These are phyloP conservation scores for Strix occidentalis DNA, from an alignment of 2,797 vertebrate species.

Conservation along the genomic window DNA sequence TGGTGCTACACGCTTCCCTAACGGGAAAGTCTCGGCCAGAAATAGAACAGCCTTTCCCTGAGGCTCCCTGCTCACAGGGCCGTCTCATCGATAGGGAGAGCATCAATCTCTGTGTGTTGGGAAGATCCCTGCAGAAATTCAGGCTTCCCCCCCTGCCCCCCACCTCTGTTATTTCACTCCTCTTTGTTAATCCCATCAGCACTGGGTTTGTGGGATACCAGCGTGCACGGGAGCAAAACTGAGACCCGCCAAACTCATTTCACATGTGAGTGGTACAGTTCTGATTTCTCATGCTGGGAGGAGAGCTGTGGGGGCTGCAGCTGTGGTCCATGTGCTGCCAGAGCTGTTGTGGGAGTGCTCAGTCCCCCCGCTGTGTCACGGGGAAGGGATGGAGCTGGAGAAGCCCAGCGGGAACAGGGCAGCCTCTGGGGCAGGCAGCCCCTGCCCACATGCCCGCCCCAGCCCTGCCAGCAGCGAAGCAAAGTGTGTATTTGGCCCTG, in stretches of 20 bases:
- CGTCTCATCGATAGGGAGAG: fast-evolving
- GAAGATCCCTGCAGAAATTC: background rate
- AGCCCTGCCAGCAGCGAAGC: background rate
- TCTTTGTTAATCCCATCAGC: fast-evolving
- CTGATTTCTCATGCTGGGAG: fast-evolving
- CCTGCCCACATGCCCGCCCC: background rate
- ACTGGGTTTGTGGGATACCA: background rate
- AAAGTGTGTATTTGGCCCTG: fast-evolving
- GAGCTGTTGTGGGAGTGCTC: fast-evolving
- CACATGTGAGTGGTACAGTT: fast-evolving
- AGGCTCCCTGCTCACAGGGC: background rate
- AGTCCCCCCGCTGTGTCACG: fast-evolving
- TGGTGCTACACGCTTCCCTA: background rate
- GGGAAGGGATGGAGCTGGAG: background rate
- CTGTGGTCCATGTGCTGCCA: fast-evolving
- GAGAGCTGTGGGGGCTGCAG: background rate
- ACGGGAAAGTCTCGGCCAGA: background rate
- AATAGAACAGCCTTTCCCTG: constrained; percentile 25
- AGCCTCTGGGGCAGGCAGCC: background rate
- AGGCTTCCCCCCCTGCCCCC: background rate
- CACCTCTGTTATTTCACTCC: background rate
- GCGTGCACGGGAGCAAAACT: fast-evolving
- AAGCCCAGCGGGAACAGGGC: background rate
- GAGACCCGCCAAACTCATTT: fast-evolving
- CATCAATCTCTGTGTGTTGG: fast-evolving